Conservation (phyloP, 2,113 vertebrate genomes). For the Oenanthe oenanthe region DNA sequence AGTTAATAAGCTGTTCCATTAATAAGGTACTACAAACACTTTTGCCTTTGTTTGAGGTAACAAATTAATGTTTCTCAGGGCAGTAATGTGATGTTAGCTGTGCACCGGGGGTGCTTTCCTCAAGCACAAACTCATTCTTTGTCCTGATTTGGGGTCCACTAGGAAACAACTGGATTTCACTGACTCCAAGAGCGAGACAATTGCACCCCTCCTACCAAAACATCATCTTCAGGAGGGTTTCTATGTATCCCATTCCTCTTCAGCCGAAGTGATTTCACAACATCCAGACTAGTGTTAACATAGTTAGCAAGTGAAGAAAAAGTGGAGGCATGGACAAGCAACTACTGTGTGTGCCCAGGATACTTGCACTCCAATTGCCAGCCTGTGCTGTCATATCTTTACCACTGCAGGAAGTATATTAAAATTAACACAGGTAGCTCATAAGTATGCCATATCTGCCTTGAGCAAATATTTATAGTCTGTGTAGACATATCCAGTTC, state of each 20-base stretch:
- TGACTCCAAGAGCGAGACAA: neutral
- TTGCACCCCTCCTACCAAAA: neutral
- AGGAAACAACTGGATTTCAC: neutral
- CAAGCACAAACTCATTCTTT: neutral
- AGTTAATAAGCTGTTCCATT: neutral
- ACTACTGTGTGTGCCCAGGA: neutral
- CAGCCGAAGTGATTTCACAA: neutral
- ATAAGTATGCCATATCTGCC: neutral
- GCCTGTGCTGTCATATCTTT: neutral
- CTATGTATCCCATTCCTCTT: neutral
- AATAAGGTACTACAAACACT: neutral
- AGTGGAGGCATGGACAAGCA: neutral
- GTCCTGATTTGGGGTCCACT: neutral
- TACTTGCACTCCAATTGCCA: neutral
- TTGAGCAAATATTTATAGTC: conserved; percentile 49
- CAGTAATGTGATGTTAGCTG: neutral
- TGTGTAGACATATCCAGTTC: conserved; percentile 44
- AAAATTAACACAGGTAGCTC: conserved; percentile 22
- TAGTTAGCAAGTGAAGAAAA: neutral
- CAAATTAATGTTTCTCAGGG: neutral
- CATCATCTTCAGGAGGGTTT: neutral
- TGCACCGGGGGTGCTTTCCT: neutral
- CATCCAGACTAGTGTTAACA: neutral
- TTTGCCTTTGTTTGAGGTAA: neutral
- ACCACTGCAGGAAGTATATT: neutral